A percentile compares a stretch with the other conserved stretches of the same genome.
Evolutionary conservation across 1,140 invertebrate species (phyloP).

Genomic region (Neomicropteryx cornuta): DNA sequence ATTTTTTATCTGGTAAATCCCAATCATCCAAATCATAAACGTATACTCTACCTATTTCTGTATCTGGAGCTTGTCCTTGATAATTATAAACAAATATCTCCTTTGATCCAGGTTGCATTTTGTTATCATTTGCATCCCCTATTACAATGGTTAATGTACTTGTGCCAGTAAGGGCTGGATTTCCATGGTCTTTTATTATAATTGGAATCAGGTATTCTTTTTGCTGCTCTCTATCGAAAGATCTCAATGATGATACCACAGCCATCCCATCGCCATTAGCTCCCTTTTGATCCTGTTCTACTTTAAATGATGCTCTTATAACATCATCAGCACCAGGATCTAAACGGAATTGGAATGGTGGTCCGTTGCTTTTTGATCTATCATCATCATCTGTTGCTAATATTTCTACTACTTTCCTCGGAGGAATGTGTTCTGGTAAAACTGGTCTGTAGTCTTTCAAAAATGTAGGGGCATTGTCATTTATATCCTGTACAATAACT

Average conservation of each 20-base stretch:
- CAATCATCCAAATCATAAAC: constrained; percentile 95
- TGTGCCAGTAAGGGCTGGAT: constrained; percentile 85
- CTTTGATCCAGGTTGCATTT: constrained; percentile 92
- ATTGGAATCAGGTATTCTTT: constrained; percentile 93
- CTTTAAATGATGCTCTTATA: constrained; percentile 86
- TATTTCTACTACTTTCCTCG: constrained; percentile 85
- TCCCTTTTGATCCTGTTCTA: constrained; percentile 90
- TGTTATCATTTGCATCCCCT: constrained; percentile 93
- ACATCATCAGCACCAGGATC: constrained; percentile 87
- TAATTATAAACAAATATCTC: constrained; percentile 97
- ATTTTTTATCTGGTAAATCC: constrained; percentile 95
- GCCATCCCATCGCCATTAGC: constrained; percentile 94
- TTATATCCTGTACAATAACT: constrained; percentile 92
- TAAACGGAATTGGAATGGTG: constrained; percentile 87
- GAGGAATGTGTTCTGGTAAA: constrained; percentile 78
- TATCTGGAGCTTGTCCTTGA: constrained; percentile 81
- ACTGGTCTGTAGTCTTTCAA: constrained; percentile 87
- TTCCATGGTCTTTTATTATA: constrained; percentile 84
- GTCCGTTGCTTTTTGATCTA: constrained; percentile 86
- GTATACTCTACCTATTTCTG: constrained; percentile 89
- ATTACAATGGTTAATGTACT: constrained; percentile 92
- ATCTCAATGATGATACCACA: constrained; percentile 77
- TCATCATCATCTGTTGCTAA: constrained; percentile 92
- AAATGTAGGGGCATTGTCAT: constrained; percentile 89
- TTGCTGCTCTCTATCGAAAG: constrained; percentile 90